Conservation (phyloP, 2,113 vertebrate genomes). For the Alouatta palliata region DNA sequence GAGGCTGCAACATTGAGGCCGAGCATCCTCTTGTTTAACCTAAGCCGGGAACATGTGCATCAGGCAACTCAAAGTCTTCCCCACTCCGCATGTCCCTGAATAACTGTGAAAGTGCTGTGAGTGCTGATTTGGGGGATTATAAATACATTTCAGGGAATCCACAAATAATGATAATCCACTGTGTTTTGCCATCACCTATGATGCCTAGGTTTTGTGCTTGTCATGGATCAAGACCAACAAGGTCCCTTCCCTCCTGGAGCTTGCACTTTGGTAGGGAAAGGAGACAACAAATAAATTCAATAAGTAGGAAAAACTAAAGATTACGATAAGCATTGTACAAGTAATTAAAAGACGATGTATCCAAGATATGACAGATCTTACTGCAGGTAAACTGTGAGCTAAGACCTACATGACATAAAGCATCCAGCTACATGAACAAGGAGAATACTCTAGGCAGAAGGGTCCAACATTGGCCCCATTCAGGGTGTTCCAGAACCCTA, state of each 20-base stretch:
- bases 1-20: background rate
- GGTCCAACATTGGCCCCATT: background rate
- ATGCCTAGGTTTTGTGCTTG: background rate
- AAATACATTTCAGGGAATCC: background rate
- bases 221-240: too few species aligned
- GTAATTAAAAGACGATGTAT: background rate
- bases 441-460: background rate
- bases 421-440: background rate
- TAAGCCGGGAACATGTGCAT: background rate
- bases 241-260: background rate
- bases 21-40: background rate
- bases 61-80: background rate
- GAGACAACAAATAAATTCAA: background rate
- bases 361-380: background rate
- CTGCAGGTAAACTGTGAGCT: background rate
- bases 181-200: background rate
- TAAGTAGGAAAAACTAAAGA: background rate
- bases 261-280: background rate
- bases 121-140: background rate
- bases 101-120: background rate
- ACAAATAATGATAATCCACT: accelerated
- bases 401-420: background rate
- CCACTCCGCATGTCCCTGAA: background rate
- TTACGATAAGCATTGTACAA: background rate
- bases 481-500: background rate